A percentile compares a stretch with the other conserved stretches of the same genome.
Evolutionary conservation across 2,797 vertebrate species (phyloP).

Genomic region (Megalops cyprinoides): DNA sequence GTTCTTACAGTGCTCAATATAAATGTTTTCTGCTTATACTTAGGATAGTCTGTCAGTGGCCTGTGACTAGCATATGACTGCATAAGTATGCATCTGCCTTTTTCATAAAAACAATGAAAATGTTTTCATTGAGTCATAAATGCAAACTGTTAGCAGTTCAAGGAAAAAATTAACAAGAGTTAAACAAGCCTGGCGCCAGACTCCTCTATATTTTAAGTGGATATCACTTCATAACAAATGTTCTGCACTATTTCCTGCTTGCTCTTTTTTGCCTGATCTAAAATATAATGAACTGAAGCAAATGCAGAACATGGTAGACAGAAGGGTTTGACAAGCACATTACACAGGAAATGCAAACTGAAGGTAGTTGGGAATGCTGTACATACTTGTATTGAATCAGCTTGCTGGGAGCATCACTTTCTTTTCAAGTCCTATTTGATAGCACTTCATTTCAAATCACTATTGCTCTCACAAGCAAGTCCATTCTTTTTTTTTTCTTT

Average conservation of each 20-base stretch:
- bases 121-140: not conserved
- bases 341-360: not conserved
- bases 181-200: not conserved
- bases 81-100: no score
- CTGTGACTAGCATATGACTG: no score
- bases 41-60: no score
- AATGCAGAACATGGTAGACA: not conserved
- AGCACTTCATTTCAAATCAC: conserved; percentile 64
- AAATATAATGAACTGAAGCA: not conserved
- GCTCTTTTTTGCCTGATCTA: no score
- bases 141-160: not conserved
- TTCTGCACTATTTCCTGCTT: not conserved
- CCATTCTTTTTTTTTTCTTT: conserved; percentile 33
- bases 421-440: conserved; percentile 55
- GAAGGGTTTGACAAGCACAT: not conserved
- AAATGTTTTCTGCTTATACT: no score
- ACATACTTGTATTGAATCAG: conserved; percentile 57
- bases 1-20: no score
- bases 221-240: not conserved
- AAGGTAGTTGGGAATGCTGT: conserved; percentile 43
- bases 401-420: conserved; percentile 63
- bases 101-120: no score
- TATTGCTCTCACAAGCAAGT: conserved; percentile 56
- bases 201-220: not conserved
- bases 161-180: no score